Conservation (phyloP, 2,113 vertebrate genomes). For the Chiloscyllium plagiosum region DNA sequence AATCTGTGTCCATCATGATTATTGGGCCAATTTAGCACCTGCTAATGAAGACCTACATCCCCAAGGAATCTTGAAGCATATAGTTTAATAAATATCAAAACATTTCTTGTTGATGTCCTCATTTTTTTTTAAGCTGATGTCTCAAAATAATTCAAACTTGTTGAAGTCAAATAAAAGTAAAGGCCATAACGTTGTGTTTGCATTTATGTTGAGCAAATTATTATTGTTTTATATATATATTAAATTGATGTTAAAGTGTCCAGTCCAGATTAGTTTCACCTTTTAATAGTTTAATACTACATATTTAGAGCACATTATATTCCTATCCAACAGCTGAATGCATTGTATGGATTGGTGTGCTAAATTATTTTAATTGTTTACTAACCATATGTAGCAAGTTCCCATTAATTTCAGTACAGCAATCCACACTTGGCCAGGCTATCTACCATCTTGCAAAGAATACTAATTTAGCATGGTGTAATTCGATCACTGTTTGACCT, state of each 20-base stretch:
- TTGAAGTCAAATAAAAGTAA: conserved; percentile 7
- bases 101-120: background rate
- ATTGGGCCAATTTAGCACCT: background rate
- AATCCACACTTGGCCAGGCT: background rate
- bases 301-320: background rate
- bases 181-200: background rate
- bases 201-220: background rate
- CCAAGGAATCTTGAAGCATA: background rate
- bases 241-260: background rate
- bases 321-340: background rate
- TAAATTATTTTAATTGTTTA: background rate
- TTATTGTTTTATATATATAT: background rate
- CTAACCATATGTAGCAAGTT: background rate
- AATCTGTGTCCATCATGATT: background rate
- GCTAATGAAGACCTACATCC: background rate
- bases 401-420: background rate
- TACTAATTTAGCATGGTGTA: too few species aligned
- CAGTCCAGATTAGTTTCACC: background rate
- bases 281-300: background rate
- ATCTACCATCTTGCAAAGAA: background rate
- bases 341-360: background rate
- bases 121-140: background rate
- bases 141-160: background rate
- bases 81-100: background rate
- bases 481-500: background rate